Percentiles rank a stretch among this genome's conserved stretches.
phyloP scores from a whole-genome alignment of 2,797 vertebrate genomes.

The Tachyglossus aculeatus region DNA sequence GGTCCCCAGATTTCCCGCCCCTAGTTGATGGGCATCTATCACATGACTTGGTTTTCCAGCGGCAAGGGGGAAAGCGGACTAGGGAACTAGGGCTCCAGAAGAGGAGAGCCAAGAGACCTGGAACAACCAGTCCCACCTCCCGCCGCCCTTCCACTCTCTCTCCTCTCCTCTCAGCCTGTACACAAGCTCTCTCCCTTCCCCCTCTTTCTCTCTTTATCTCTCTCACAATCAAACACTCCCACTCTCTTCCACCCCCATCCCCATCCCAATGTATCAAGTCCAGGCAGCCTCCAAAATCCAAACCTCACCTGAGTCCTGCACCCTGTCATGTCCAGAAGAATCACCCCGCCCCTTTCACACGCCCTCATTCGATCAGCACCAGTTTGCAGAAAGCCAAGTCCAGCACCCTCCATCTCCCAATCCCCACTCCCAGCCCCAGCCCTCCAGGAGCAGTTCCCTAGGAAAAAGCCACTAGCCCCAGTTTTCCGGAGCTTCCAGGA shows the following conservation, averaged over 20 bases:
- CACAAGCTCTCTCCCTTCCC: too few species aligned
- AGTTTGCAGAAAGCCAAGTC: too few species aligned
- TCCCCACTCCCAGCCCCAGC: background rate
- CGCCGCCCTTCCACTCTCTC: background rate
- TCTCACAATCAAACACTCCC: too few species aligned
- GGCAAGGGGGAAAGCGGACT: background rate
- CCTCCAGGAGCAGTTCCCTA: background rate
- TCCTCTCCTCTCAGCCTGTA: background rate
- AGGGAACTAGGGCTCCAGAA: background rate
- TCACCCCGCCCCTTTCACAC: too few species aligned
- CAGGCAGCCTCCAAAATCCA: background rate
- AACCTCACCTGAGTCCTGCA: background rate
- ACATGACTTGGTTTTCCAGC: background rate
- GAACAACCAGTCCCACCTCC: background rate
- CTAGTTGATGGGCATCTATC: background rate
- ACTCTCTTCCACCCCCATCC: background rate
- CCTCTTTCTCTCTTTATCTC: too few species aligned
- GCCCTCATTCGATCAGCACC: too few species aligned
- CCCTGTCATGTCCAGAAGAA: background rate
- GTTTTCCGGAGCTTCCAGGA: too few species aligned
- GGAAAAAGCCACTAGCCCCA: too few species aligned
- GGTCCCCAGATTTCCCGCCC: background rate
- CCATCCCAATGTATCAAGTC: background rate
- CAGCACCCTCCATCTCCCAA: too few species aligned
- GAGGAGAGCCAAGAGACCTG: slow-evolving; percentile 6